phyloP scores from a whole-genome alignment of 2,888 invertebrate genomes.

The Himalopsyche anomala region DNA sequence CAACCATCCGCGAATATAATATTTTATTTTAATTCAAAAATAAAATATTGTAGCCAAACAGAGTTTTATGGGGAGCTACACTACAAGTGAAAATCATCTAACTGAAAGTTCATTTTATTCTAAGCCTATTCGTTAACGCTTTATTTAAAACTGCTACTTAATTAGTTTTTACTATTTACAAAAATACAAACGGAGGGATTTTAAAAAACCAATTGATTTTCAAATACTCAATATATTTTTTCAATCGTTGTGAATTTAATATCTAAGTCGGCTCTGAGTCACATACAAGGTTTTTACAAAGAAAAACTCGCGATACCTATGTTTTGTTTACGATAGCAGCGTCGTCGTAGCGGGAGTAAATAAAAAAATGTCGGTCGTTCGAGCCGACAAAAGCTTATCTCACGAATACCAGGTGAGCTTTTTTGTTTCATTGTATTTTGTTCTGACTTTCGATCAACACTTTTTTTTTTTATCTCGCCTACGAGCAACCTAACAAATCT shows the following conservation, averaged over 20 bases:
- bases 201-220: background rate
- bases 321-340: conserved; percentile 17
- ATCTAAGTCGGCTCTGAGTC: background rate
- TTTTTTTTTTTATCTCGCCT: background rate
- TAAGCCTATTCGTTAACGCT: too few species aligned
- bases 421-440: conserved; percentile 42
- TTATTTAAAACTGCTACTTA: too few species aligned
- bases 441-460: background rate
- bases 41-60: too few species aligned
- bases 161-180: too few species aligned
- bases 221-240: background rate
- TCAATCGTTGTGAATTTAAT: background rate
- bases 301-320: conserved; percentile 20
- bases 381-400: conserved; percentile 55
- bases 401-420: conserved; percentile 50
- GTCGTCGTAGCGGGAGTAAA: background rate
- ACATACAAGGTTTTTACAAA: background rate
- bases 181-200: background rate
- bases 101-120: too few species aligned
- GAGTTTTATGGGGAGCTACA: too few species aligned
- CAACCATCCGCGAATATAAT: too few species aligned
- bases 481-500: background rate
- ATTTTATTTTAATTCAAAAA: too few species aligned
- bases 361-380: conserved; percentile 47
- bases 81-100: too few species aligned